Percentiles rank a stretch among this genome's conserved stretches.
Conservation (phyloP, 2,113 vertebrate species). For the Callipepla squamata region DNA sequence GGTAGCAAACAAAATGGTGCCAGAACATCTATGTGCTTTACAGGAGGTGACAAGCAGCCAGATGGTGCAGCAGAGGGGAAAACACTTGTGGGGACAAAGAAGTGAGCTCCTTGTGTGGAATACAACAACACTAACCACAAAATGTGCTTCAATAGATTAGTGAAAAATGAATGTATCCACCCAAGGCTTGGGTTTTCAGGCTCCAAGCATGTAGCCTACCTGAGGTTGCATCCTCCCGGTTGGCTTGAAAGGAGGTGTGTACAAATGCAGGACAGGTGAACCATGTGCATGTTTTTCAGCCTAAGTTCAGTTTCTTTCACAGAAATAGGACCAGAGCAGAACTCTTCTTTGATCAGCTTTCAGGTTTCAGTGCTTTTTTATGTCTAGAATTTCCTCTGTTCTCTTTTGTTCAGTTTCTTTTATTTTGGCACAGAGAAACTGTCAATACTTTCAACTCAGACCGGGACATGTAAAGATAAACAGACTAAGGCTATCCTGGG, state of each 20-base stretch:
- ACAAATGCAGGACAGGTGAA: not conserved
- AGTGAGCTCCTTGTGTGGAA: not conserved
- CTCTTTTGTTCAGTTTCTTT: not conserved
- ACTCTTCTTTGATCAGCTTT: not conserved
- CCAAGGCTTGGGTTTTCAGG: not conserved
- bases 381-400: not conserved
- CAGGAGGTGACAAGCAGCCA: not conserved
- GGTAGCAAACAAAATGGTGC: not conserved
- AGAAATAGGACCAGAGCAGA: not conserved
- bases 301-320: not conserved
- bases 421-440: not conserved
- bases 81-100: not conserved
- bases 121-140: not conserved
- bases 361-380: not conserved
- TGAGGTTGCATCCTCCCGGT: not conserved
- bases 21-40: not conserved
- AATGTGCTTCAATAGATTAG: not conserved
- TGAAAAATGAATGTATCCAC: not conserved
- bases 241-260: not conserved
- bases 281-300: accelerated
- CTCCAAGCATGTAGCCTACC: not conserved
- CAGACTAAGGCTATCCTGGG: not conserved
- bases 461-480: not conserved
- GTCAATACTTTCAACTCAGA: not conserved
- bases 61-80: not conserved